Conservation (phyloP, 2,113 vertebrate species). For the Corythoichthys haematopterus region DNA sequence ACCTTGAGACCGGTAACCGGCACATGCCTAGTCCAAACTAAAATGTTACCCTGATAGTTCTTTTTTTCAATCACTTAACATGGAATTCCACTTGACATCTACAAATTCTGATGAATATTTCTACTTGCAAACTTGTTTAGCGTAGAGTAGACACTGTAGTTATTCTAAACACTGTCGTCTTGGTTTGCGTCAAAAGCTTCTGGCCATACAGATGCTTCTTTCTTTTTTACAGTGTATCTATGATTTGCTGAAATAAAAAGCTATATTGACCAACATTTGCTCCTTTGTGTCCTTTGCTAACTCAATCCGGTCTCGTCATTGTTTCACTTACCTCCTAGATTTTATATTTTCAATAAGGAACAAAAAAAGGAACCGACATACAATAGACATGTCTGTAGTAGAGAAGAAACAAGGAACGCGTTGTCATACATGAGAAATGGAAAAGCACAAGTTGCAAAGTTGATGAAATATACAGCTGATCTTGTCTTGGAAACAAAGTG, state of each 20-base stretch:
- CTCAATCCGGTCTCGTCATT: background rate
- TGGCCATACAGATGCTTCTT: constrained; percentile 60
- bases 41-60: background rate
- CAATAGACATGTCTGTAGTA: background rate
- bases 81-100: constrained; percentile 46
- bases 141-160: constrained; percentile 51
- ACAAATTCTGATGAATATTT: constrained; percentile 11
- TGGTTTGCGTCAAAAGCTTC: constrained; percentile 48
- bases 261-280: constrained; percentile 80
- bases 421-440: constrained; percentile 7
- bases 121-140: constrained; percentile 40
- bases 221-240: constrained; percentile 92
- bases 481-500: background rate
- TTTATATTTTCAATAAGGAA: no score
- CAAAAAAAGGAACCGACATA: background rate
- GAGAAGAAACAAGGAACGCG: background rate
- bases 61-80: constrained; percentile 21
- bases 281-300: background rate
- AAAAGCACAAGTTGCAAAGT: background rate
- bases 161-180: constrained; percentile 48
- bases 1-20: no score
- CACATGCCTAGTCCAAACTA: background rate
- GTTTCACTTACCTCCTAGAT: no score
- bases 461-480: background rate
- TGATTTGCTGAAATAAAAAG: constrained; percentile 95